These are phyloP conservation scores for Rhynchomys soricoides DNA, from an alignment of 2,113 vertebrate genomes.

Conservation along the genomic window DNA sequence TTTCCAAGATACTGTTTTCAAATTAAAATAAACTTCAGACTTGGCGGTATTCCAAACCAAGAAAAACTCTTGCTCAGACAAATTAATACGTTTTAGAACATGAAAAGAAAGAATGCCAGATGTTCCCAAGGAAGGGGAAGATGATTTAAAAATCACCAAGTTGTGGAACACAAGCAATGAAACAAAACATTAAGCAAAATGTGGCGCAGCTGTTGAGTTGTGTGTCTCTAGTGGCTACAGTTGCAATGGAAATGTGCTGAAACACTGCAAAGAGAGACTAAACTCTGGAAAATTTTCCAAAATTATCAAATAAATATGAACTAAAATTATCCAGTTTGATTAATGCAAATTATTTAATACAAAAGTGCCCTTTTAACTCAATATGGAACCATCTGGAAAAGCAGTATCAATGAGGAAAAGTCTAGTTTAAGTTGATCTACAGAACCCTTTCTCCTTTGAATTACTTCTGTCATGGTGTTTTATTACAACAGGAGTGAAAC, in stretches of 20 bases:
- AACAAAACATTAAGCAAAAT: conserved; percentile 79
- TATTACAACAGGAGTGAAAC: neutral
- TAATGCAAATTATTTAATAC: neutral
- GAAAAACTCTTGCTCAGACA: conserved; percentile 69
- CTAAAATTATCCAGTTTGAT: neutral
- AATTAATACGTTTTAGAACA: conserved; percentile 77
- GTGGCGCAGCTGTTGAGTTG: conserved; percentile 81
- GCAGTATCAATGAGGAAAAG: neutral
- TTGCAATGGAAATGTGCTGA: conserved; percentile 44
- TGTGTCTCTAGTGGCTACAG: conserved; percentile 38
- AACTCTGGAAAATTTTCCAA: conserved; percentile 40
- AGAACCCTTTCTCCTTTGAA: neutral
- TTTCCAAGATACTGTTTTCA: conserved; percentile 57
- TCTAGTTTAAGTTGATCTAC: neutral
- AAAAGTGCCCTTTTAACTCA: neutral
- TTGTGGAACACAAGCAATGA: conserved; percentile 78
- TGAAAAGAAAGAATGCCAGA: conserved; percentile 76
- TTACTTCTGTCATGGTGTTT: neutral
- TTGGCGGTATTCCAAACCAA: conserved; percentile 73
- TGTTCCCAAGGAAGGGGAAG: conserved; percentile 79
- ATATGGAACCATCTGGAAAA: neutral
- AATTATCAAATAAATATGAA: conserved; percentile 25
- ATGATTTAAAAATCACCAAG: conserved; percentile 77
- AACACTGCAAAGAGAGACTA: conserved; percentile 69
- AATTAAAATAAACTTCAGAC: conserved; percentile 68